phyloP scores from a whole-genome alignment of 2,797 vertebrate species.

The Helarctos malayanus region DNA sequence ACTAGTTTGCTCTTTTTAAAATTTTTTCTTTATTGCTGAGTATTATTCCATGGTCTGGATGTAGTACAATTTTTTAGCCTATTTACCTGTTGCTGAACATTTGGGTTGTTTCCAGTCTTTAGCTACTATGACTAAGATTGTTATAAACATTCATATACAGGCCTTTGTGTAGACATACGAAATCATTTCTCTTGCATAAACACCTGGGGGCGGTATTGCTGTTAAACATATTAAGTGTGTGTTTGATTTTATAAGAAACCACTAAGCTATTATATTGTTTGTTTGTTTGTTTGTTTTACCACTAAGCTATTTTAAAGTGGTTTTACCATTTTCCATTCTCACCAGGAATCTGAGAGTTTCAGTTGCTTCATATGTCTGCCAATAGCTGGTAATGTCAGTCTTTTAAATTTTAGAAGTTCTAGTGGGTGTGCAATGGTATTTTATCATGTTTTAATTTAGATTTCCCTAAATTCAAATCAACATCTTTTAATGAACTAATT shows the following conservation, averaged over 20 bases:
- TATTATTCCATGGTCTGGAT: background rate
- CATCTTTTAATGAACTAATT: slow-evolving; percentile 12
- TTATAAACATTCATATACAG: background rate
- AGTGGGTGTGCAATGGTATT: background rate
- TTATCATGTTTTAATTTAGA: background rate
- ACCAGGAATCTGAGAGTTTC: background rate
- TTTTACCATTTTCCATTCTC: background rate
- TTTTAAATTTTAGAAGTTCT: background rate
- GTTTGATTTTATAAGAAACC: slow-evolving; percentile 38
- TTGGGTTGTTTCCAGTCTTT: slow-evolving; percentile 3
- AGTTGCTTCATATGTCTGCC: background rate
- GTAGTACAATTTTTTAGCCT: background rate
- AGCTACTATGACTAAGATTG: slow-evolving; percentile 4
- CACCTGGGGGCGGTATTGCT: background rate
- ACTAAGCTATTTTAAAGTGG: background rate
- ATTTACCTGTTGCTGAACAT: background rate
- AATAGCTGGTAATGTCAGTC: background rate
- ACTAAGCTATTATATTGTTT: background rate
- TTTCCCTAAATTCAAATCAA: slow-evolving; percentile 40
- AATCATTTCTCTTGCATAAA: slow-evolving; percentile 35
- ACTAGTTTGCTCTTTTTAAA: background rate
- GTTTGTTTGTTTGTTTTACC: background rate
- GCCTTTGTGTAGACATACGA: background rate
- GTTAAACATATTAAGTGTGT: background rate
- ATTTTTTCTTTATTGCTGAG: background rate